Percentiles rank a stretch among this genome's conserved stretches.
Evolutionary conservation across 2,797 vertebrate species (phyloP).

Genomic region (Amphiprion clarkii): DNA sequence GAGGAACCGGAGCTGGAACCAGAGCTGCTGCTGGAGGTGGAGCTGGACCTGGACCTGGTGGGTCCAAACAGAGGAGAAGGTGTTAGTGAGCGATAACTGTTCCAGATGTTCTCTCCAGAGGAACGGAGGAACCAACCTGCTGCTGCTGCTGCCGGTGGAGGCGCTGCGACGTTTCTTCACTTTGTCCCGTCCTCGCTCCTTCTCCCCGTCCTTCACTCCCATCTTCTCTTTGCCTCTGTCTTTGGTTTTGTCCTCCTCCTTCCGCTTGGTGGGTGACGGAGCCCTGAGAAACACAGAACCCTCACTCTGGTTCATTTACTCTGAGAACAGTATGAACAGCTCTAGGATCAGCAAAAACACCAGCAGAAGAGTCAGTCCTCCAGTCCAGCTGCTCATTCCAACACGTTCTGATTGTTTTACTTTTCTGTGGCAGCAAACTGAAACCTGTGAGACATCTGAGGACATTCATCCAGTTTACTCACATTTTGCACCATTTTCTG

Average conservation of each 20-base stretch:
- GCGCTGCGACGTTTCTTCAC: constrained; percentile 93
- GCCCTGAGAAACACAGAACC: constrained; percentile 84
- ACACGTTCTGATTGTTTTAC: too few relatives aligned
- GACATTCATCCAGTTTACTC: too few relatives aligned
- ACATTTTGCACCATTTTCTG: too few relatives aligned
- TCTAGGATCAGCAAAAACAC: too few relatives aligned
- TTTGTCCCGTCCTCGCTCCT: constrained; percentile 94
- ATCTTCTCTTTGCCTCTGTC: constrained; percentile 94
- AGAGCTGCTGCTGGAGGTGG: constrained; percentile 95
- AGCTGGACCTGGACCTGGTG: constrained; percentile 88
- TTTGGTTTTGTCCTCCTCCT: constrained; percentile 96
- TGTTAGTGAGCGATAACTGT: too few relatives aligned
- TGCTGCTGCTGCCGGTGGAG: constrained; percentile 95
- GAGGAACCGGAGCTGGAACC: constrained; percentile 97
- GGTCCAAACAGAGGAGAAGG: background rate
- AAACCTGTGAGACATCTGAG: too few relatives aligned
- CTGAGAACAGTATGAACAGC: background rate
- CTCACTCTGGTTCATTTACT: constrained; percentile 6
- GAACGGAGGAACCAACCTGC: constrained; percentile 83
- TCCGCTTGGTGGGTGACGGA: constrained; percentile 95
- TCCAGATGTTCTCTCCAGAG: too few relatives aligned
- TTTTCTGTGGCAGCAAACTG: too few relatives aligned
- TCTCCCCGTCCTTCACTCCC: constrained; percentile 91
- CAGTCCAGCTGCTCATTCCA: too few relatives aligned
- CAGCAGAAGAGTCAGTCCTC: too few relatives aligned